Base-by-base conservation (phyloP, 1,140 invertebrate genomes). In the Grapholita molesta region DNA sequence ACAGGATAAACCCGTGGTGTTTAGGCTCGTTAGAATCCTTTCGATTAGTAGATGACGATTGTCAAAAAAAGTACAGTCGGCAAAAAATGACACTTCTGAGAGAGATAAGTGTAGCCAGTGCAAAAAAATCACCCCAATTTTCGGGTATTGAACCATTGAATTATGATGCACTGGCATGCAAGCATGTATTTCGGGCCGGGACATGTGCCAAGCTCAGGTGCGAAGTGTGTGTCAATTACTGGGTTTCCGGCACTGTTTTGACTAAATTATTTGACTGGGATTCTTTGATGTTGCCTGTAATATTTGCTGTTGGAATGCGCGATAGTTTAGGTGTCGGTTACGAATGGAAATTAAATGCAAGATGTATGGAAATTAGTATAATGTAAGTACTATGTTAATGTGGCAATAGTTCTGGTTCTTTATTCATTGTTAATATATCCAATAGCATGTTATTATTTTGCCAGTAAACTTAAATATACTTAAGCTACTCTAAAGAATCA, bases 51-150 rank as follows among this genome's bases (percentile, higher is more conserved):
- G n/a, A n/a, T n/a, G n/a, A n/a, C n/a, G n/a, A n/a, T n/a, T n/a
- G n/a, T n/a, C n/a, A n/a, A n/a, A n/a, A n/a, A n/a, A n/a, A n/a
- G n/a, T n/a, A n/a, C n/a, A n/a, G n/a, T n/a, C n/a, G n/a, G n/a
- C n/a, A n/a, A n/a, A n/a, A n/a, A n/a, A n/a, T n/a, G n/a, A n/a
- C n/a, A n/a, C n/a, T n/a, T n/a, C n/a, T n/a, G n/a, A n/a, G n/a
- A n/a, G n/a, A n/a, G n/a, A n/a, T n/a, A n/a, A 35, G 79, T 82
- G 82, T 85, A 82, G 83, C 83, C 78, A 76, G 38, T n/a, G 23
- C 53, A 38, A 66, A 81, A 80, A 74, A 72, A 72, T 53, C 48
- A 73, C 72, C 75, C 75, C 69, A 57, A 70, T 73, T 73, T 79
- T 75, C 52, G 76, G 77, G 73, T 78, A 33, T 61, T 18, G n/a